phyloP scores from a whole-genome alignment of 2,888 invertebrate species.

The Callyntrura guangdongensis region DNA sequence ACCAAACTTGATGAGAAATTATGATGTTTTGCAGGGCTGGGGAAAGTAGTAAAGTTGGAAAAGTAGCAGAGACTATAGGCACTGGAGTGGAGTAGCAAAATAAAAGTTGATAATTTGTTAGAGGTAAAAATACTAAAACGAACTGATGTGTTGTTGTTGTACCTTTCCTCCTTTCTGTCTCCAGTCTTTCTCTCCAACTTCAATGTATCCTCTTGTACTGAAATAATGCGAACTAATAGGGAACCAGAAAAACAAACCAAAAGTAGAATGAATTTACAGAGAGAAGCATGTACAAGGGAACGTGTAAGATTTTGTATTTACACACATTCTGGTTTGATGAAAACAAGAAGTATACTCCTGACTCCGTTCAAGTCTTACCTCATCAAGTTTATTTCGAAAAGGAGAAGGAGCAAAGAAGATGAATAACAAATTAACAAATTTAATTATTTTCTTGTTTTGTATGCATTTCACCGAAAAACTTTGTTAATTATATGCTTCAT shows the following conservation, averaged over 20 bases:
- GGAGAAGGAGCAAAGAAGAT: conserved; percentile 13
- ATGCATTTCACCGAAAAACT: conserved; percentile 40
- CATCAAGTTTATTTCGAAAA: conserved; percentile 1
- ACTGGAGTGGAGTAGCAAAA: background rate
- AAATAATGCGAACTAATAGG: background rate
- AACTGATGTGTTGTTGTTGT: background rate
- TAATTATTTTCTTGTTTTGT: conserved; percentile 66
- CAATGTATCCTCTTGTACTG: background rate
- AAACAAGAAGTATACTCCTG: conserved; percentile 8
- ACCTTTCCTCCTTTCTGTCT: too few relatives aligned
- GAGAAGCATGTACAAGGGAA: background rate
- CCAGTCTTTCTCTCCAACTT: too few relatives aligned
- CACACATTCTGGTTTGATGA: conserved; percentile 5
- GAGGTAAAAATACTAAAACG: background rate
- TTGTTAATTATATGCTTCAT: conserved; percentile 48
- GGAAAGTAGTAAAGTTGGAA: background rate
- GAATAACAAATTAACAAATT: conserved; percentile 74
- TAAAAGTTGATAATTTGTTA: background rate
- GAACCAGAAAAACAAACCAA: background rate
- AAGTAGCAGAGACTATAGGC: background rate
- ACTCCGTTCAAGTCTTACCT: conserved; percentile 30
- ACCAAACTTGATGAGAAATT: background rate
- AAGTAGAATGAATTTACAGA: background rate
- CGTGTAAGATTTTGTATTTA: too few relatives aligned
- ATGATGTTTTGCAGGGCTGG: background rate